phyloP scores from a whole-genome alignment of 2,888 invertebrate genomes.

The Caenorhabditis macrosperma region DNA sequence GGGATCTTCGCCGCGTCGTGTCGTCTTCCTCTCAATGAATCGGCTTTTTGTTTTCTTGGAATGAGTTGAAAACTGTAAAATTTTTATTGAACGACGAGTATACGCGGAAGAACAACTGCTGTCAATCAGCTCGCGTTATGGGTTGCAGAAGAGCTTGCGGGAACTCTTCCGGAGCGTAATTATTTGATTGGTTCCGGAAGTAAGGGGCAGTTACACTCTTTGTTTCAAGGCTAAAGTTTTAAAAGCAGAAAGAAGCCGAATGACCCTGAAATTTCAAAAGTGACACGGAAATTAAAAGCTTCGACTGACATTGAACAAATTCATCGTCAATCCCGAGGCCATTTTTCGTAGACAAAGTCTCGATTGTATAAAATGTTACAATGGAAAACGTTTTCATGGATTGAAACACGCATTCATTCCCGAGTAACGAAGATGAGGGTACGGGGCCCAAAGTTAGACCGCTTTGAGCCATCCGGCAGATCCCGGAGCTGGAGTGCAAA shows the following conservation, averaged over 20 bases:
- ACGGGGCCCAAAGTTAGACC: no score
- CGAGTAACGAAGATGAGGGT: no score
- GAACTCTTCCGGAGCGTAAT: neutral
- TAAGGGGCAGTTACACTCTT: neutral
- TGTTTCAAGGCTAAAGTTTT: neutral
- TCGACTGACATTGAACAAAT: no score
- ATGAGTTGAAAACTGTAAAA: constrained; percentile 10
- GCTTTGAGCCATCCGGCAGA: no score
- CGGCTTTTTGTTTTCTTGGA: constrained; percentile 20
- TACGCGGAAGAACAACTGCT: constrained; percentile 1
- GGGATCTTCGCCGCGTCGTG: constrained; percentile 43
- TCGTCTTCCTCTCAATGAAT: constrained; percentile 41
- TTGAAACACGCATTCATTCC: no score
- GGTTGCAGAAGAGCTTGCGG: neutral
- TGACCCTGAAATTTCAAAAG: no score
- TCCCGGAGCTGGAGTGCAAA: no score
- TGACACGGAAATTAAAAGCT: no score
- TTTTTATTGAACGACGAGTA: neutral
- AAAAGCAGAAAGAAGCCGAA: neutral
- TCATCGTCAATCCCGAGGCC: no score
- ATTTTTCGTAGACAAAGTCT: no score
- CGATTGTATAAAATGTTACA: no score
- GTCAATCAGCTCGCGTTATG: neutral
- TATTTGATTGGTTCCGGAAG: neutral
- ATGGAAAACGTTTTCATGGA: no score